Conservation (phyloP, 2,888 invertebrate species). For the Apoderus coryli region DNA sequence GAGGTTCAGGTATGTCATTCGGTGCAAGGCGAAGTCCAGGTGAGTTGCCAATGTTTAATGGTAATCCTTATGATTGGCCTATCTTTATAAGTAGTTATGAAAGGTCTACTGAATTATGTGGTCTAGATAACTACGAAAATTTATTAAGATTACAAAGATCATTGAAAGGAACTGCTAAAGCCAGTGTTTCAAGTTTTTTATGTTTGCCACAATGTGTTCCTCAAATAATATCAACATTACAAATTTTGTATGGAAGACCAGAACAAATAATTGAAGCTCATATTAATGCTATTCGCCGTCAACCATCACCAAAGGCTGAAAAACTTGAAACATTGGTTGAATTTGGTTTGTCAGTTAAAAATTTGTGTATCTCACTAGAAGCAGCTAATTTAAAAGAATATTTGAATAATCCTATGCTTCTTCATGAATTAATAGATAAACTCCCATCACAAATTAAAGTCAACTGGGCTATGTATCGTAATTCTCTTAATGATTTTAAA, state of each 20-base stretch:
- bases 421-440: conserved; percentile 7
- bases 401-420: conserved; percentile 8
- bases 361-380: conserved; percentile 7
- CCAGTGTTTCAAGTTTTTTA: conserved; percentile 7
- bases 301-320: conserved; percentile 6
- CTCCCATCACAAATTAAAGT: conserved; percentile 6
- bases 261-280: conserved; percentile 9
- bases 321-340: conserved; percentile 9
- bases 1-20: too few relatives aligned
- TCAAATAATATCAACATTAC: conserved; percentile 5
- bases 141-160: conserved; percentile 4
- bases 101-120: conserved; percentile 5
- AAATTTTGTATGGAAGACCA: conserved; percentile 9
- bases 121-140: conserved; percentile 7
- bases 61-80: too few relatives aligned
- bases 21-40: too few relatives aligned
- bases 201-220: conserved; percentile 6
- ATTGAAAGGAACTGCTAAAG: conserved; percentile 6
- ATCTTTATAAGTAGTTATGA: too few relatives aligned
- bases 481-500: conserved; percentile 4
- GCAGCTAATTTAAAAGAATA: conserved; percentile 2
- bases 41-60: too few relatives aligned
- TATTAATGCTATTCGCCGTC: conserved; percentile 8
- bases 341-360: too few relatives aligned
- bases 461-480: conserved; percentile 7